Conservation (phyloP, 2,888 invertebrate genomes). For the Himalopsyche japonica region DNA sequence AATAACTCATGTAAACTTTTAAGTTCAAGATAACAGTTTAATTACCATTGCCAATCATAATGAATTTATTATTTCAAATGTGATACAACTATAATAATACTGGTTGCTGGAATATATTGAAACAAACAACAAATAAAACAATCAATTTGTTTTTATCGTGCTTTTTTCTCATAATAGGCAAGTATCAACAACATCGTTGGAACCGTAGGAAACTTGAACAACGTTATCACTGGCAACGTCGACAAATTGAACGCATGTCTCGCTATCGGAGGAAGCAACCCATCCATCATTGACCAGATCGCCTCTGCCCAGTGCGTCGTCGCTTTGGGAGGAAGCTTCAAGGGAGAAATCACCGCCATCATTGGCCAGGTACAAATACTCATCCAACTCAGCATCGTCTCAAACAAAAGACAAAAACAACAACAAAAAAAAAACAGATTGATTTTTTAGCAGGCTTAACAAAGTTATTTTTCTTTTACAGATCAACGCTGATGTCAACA, state of each 20-base stretch:
- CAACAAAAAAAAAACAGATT: no score
- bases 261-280: conserved; percentile 3
- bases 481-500: not conserved
- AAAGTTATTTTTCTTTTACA: not conserved
- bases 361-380: not conserved
- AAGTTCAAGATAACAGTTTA: no score
- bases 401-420: no score
- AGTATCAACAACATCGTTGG: not conserved
- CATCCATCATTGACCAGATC: conserved; percentile 16
- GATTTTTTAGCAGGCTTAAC: no score
- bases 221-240: not conserved
- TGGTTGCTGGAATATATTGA: no score
- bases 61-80: no score
- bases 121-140: no score
- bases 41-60: no score
- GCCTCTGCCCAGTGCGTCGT: conserved; percentile 16
- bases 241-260: conserved; percentile 7
- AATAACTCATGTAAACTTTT: no score
- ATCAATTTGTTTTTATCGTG: no score
- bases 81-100: no score
- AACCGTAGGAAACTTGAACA: not conserved
- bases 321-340: not conserved
- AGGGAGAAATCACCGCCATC: not conserved
- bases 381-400: no score
- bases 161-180: not conserved